phyloP scores from a whole-genome alignment of 2,888 invertebrate genomes.

The Nephrotoma flavescens region DNA sequence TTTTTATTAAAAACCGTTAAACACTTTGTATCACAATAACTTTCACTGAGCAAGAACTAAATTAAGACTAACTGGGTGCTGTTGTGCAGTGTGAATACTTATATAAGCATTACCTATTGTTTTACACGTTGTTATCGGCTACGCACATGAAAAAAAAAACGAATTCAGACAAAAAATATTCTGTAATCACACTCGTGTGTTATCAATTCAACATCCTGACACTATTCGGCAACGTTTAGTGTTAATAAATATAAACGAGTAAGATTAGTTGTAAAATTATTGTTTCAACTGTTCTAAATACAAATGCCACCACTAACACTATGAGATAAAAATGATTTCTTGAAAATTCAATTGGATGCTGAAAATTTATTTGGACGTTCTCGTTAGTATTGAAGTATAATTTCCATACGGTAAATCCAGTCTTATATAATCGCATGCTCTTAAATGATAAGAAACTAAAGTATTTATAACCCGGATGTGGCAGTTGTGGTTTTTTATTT shows the following conservation, averaged over 20 bases:
- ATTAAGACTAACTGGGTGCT: neutral
- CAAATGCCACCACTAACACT: neutral
- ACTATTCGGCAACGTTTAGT: neutral
- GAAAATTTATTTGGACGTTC: neutral
- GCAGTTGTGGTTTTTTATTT: too few species aligned
- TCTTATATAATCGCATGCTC: too few species aligned
- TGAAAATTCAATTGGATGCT: neutral
- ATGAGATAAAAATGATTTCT: too few species aligned
- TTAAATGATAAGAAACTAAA: too few species aligned
- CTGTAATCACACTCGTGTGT: neutral
- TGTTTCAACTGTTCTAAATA: neutral
- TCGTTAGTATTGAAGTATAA: too few species aligned
- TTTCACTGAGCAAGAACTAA: neutral
- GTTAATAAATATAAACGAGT: neutral
- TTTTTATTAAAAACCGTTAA: neutral
- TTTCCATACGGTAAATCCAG: too few species aligned
- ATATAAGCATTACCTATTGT: neutral
- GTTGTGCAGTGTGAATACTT: neutral
- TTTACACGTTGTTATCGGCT: neutral
- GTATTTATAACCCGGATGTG: too few species aligned
- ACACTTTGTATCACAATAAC: neutral
- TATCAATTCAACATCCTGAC: neutral
- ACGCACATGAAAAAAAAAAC: neutral
- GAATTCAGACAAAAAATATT: neutral
- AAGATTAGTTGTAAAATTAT: neutral